phyloP scores from a whole-genome alignment of 2,888 invertebrate genomes.

The Pogonocherus hispidulus region DNA sequence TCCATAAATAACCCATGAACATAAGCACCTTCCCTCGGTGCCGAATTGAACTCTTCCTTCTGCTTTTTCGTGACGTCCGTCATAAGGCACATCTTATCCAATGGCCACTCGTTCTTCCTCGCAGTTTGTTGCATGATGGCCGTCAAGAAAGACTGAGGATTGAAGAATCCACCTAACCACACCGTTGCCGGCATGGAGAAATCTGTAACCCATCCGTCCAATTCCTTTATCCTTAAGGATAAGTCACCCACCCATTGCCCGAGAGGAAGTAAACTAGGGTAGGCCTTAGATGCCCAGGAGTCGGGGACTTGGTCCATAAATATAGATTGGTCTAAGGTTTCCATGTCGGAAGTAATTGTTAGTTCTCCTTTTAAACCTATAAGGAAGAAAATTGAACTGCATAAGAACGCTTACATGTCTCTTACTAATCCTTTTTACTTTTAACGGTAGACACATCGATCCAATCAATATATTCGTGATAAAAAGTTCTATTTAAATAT shows the following conservation, averaged over 20 bases:
- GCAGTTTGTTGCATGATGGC: constrained; percentile 99
- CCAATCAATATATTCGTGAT: too few species aligned
- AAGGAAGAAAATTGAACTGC: too few species aligned
- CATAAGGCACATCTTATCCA: constrained; percentile 95
- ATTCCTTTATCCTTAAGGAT: constrained; percentile 80
- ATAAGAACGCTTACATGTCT: too few species aligned
- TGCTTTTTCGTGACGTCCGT: constrained; percentile 94
- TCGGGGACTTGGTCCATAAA: constrained; percentile 92
- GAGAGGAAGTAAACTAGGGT: constrained; percentile 87
- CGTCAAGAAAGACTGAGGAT: constrained; percentile 96
- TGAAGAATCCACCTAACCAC: constrained; percentile 96
- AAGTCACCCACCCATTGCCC: constrained; percentile 90
- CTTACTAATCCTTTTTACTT: too few species aligned
- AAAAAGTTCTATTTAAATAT: too few species aligned
- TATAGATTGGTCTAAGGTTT: constrained; percentile 85
- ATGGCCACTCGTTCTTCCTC: constrained; percentile 94
- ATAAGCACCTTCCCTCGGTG: constrained; percentile 93
- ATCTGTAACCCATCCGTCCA: constrained; percentile 91
- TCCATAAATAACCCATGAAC: constrained; percentile 93
- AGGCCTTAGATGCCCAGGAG: constrained; percentile 88
- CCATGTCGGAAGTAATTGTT: constrained; percentile 94
- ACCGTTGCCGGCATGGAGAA: constrained; percentile 89
- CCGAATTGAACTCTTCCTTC: constrained; percentile 85
- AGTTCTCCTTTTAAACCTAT: constrained; percentile 77
- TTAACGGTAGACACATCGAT: too few species aligned